Percentiles rank a stretch among this genome's conserved stretches.
phyloP scores from a whole-genome alignment of 2,888 invertebrate species.

The Nysson spinosus region DNA sequence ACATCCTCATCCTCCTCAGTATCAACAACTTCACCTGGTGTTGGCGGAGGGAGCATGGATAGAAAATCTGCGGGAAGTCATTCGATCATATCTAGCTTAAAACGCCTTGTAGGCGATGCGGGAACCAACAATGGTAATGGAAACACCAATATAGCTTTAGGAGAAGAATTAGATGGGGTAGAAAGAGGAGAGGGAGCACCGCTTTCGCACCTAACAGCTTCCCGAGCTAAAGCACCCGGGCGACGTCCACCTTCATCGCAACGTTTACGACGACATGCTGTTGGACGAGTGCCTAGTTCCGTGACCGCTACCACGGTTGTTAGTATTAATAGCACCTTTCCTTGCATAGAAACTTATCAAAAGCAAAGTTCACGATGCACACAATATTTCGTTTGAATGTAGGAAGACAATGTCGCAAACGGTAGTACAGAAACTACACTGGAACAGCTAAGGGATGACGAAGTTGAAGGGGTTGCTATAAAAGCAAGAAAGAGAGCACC shows the following conservation, averaged over 20 bases:
- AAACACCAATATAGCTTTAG: conserved; percentile 58
- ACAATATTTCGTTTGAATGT: conserved; percentile 9
- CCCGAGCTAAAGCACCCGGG: conserved; percentile 82
- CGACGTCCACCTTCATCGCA: conserved; percentile 82
- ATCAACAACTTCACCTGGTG: conserved; percentile 49
- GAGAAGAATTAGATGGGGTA: conserved; percentile 78
- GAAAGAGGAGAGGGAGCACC: conserved; percentile 77
- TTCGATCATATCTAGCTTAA: conserved; percentile 66
- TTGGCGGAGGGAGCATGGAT: conserved; percentile 54
- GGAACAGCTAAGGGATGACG: conserved; percentile 69
- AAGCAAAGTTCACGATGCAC: neutral
- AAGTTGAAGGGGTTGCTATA: conserved; percentile 62
- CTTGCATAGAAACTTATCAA: neutral
- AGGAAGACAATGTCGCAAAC: conserved; percentile 74
- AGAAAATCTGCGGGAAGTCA: conserved; percentile 65
- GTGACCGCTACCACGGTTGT: conserved; percentile 27
- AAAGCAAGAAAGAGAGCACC: conserved; percentile 72
- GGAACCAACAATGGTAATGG: conserved; percentile 54
- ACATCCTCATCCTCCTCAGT: conserved; percentile 52
- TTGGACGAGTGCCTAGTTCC: conserved; percentile 46
- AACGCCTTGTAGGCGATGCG: conserved; percentile 65
- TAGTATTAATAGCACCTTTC: conserved; percentile 21
- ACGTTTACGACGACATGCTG: conserved; percentile 65
- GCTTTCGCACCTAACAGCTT: conserved; percentile 78
- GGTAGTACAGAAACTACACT: conserved; percentile 68